A percentile compares a stretch with the other conserved stretches of the same genome.
Conservation (phyloP, 1,140 invertebrate species). For the Pomphorhynchus laevis region DNA sequence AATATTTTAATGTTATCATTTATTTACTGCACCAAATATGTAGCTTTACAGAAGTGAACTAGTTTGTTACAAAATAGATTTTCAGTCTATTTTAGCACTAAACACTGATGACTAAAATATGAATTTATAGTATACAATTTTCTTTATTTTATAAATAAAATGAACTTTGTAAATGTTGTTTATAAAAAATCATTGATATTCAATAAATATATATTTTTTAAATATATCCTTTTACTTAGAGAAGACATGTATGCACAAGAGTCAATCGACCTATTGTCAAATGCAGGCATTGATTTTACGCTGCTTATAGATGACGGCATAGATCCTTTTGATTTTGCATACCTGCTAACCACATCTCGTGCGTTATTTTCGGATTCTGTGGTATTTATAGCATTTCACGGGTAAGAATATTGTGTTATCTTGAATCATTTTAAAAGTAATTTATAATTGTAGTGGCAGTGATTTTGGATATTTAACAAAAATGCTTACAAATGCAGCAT, state of each 20-base stretch:
- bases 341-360: slow-evolving; percentile 71
- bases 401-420: slow-evolving; percentile 15
- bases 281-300: slow-evolving; percentile 80
- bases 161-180: too few species aligned
- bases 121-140: too few species aligned
- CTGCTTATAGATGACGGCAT: slow-evolving; percentile 89
- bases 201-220: background rate
- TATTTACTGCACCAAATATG: too few species aligned
- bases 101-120: too few species aligned
- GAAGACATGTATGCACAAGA: slow-evolving; percentile 95
- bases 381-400: slow-evolving; percentile 82
- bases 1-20: too few species aligned
- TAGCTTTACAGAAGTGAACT: too few species aligned
- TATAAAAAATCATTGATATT: too few species aligned
- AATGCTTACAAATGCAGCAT: slow-evolving; percentile 44
- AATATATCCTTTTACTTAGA: slow-evolving; percentile 21
- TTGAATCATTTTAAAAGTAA: background rate
- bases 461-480: slow-evolving; percentile 94
- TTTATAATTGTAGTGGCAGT: slow-evolving; percentile 35
- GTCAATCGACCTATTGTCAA: slow-evolving; percentile 67
- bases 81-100: too few species aligned
- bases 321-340: slow-evolving; percentile 68
- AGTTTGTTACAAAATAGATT: too few species aligned
- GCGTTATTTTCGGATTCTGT: slow-evolving; percentile 70
- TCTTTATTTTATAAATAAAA: too few species aligned